phyloP scores from a whole-genome alignment of 2,113 vertebrate genomes.

The Epinephelus cyanopodus region DNA sequence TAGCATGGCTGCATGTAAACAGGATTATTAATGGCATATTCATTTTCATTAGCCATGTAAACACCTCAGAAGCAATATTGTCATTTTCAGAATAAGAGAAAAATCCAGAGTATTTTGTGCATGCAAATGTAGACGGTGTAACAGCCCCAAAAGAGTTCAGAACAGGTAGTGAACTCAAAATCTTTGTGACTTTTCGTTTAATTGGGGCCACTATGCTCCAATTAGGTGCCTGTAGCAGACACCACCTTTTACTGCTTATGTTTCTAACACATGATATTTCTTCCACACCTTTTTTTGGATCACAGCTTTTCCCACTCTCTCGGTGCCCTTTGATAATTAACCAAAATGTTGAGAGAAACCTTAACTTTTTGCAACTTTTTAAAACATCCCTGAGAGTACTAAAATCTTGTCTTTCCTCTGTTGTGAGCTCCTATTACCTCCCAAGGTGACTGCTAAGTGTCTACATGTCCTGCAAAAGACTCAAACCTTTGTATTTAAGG shows the following conservation, averaged over 20 bases:
- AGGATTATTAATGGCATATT: too few species aligned
- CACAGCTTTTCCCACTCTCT: background rate
- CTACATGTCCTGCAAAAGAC: slow-evolving; percentile 8
- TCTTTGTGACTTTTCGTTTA: slow-evolving; percentile 19
- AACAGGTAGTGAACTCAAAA: background rate
- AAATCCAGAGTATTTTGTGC: too few species aligned
- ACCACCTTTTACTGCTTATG: background rate
- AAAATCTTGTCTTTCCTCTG: slow-evolving; percentile 19
- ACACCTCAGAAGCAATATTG: too few species aligned
- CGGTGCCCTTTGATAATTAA: slow-evolving; percentile 26
- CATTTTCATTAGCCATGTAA: too few species aligned
- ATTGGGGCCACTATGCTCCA: background rate
- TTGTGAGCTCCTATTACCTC: background rate
- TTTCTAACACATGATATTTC: background rate
- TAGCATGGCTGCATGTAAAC: too few species aligned
- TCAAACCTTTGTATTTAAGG: slow-evolving; percentile 1
- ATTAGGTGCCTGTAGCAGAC: background rate
- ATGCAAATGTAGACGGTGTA: background rate
- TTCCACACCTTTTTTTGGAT: background rate
- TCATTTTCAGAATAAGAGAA: too few species aligned
- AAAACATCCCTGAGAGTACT: slow-evolving; percentile 2
- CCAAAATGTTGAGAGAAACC: slow-evolving; percentile 10
- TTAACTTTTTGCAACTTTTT: background rate
- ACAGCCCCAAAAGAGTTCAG: background rate
- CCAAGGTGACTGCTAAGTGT: slow-evolving; percentile 18